phyloP scores from a whole-genome alignment of 2,888 invertebrate genomes.

The Chymomyza fuscimana region DNA sequence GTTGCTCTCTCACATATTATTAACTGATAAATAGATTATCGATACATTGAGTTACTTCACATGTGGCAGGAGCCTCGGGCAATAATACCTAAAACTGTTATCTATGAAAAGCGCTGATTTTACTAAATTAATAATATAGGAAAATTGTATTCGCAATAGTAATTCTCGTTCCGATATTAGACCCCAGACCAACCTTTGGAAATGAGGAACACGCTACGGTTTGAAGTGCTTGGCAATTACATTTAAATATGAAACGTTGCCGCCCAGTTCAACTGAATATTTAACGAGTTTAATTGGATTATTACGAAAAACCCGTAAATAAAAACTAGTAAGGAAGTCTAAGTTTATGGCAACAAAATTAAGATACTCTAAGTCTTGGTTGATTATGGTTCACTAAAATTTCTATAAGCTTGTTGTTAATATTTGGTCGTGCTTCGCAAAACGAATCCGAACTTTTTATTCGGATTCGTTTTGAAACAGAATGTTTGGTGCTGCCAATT shows the following conservation, averaged over 20 bases:
- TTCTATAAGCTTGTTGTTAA: no score
- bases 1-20: neutral
- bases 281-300: conserved; percentile 59
- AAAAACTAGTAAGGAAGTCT: conserved; percentile 2
- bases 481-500: no score
- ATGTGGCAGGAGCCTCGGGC: no score
- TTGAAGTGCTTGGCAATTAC: conserved; percentile 3
- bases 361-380: neutral
- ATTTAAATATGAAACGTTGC: conserved; percentile 42
- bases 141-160: conserved; percentile 12
- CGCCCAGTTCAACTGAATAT: conserved; percentile 51
- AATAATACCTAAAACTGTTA: neutral
- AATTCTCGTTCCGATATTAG: conserved; percentile 20
- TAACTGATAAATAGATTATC: neutral
- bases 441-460: no score
- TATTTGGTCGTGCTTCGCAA: no score
- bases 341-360: neutral
- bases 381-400: no score
- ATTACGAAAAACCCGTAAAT: conserved; percentile 13
- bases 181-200: conserved; percentile 30
- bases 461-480: no score
- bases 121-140: conserved; percentile 41
- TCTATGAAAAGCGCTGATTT: conserved; percentile 9
- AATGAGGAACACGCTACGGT: conserved; percentile 9
- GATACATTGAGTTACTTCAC: neutral